Percentiles rank a stretch among this genome's conserved stretches.
Conservation (phyloP, 2,888 invertebrate genomes). For the Tiphia femorata region DNA sequence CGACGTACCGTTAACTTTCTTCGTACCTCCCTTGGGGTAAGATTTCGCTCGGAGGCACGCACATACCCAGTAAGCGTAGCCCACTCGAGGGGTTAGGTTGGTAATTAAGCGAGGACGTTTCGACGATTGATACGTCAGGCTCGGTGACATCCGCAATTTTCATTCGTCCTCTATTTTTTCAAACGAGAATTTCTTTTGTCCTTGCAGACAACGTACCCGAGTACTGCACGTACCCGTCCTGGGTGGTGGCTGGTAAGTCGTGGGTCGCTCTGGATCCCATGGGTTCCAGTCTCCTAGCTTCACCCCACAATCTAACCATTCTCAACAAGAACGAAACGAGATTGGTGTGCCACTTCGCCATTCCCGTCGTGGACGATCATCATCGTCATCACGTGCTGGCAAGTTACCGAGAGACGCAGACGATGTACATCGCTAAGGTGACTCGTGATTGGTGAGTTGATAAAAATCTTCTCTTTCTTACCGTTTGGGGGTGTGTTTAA, state of each 20-base stretch:
- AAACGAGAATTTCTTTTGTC: too few relatives aligned
- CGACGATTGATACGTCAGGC: too few relatives aligned
- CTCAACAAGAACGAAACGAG: constrained; percentile 60
- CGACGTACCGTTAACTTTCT: too few relatives aligned
- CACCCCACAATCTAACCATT: constrained; percentile 58
- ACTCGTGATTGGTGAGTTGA: constrained; percentile 61
- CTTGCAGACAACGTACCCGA: constrained; percentile 52
- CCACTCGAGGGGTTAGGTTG: too few relatives aligned
- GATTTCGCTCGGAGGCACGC: too few relatives aligned
- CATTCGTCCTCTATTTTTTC: too few relatives aligned
- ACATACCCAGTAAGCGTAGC: too few relatives aligned
- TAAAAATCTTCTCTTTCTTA: too few relatives aligned
- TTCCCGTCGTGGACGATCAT: constrained; percentile 43
- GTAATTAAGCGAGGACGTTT: too few relatives aligned
- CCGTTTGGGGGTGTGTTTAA: too few relatives aligned
- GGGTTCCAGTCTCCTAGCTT: constrained; percentile 52
- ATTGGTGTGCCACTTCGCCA: constrained; percentile 52
- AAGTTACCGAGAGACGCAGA: constrained; percentile 43
- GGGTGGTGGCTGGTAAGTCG: constrained; percentile 55
- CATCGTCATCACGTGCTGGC: constrained; percentile 27
- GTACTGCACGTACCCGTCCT: constrained; percentile 55
- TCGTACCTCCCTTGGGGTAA: too few relatives aligned
- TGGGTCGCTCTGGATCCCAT: constrained; percentile 62
- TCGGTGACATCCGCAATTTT: too few relatives aligned
- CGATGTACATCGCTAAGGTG: constrained; percentile 57